Percentiles rank a stretch among this genome's conserved stretches.
Evolutionary conservation across 2,797 vertebrate genomes (phyloP).

Genomic region (Triplophysa bombifrons): DNA sequence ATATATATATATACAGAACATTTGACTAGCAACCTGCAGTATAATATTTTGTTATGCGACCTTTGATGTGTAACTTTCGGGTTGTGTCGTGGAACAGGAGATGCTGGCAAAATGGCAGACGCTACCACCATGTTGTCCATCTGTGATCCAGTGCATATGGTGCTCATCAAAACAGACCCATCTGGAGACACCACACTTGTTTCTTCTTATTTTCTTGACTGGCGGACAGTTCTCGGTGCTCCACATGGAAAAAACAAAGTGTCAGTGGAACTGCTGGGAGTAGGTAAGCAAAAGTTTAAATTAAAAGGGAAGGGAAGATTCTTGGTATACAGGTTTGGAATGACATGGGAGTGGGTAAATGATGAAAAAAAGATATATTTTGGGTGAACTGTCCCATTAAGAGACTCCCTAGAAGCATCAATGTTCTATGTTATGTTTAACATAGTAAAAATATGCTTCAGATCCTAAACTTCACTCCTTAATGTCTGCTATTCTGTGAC

Average conservation of each 20-base stretch:
- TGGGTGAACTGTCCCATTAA: too few species aligned
- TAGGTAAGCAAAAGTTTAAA: constrained; percentile 80
- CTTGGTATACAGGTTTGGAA: too few species aligned
- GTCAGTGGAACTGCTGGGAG: constrained; percentile 91
- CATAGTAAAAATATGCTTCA: not conserved
- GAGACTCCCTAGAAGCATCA: not conserved
- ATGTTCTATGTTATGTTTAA: not conserved
- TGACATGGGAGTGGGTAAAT: too few species aligned
- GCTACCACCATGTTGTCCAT: constrained; percentile 90
- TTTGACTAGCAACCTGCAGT: not conserved
- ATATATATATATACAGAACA: too few species aligned
- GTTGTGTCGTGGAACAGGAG: constrained; percentile 74
- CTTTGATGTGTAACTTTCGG: not conserved
- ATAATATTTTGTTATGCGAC: constrained; percentile 18
- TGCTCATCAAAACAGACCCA: constrained; percentile 90
- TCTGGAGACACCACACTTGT: constrained; percentile 87
- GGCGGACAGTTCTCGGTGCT: constrained; percentile 87
- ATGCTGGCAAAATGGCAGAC: constrained; percentile 91
- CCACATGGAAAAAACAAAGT: constrained; percentile 81
- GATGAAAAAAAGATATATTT: too few species aligned
- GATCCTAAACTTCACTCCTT: not conserved
- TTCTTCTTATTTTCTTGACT: constrained; percentile 94
- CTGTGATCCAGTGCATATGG: constrained; percentile 92
- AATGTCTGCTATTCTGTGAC: not conserved
- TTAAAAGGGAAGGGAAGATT: not conserved